phyloP scores from a whole-genome alignment of 1,140 invertebrate species.

The Drosophila quadrilineata region DNA sequence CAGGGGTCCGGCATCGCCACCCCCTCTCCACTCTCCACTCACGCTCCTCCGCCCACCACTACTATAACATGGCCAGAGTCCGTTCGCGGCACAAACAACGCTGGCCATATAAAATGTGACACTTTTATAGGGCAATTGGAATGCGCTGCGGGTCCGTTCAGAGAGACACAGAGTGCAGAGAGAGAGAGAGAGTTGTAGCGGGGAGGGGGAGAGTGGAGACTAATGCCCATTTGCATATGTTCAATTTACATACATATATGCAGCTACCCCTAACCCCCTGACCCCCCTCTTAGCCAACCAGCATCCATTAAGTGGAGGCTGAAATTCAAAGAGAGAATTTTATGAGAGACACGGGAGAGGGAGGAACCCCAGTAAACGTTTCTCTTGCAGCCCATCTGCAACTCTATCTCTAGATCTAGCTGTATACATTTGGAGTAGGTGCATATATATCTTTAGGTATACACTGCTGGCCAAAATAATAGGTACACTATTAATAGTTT shows the following conservation, averaged over 20 bases:
- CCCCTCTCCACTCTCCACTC: no score
- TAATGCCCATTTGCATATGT: conserved; percentile 42
- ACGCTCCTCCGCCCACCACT: background rate
- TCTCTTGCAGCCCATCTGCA: no score
- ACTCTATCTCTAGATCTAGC: conserved; percentile 10
- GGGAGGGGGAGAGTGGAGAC: background rate
- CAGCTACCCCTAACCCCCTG: conserved; percentile 14
- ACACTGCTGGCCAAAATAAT: no score
- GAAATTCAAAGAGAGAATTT: conserved; percentile 49
- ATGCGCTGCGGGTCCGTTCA: conserved; percentile 58
- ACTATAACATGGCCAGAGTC: conserved; percentile 13
- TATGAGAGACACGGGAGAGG: no score
- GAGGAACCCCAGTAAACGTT: no score
- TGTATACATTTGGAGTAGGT: no score
- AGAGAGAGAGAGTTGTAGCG: background rate
- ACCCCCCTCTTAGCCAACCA: conserved; percentile 1
- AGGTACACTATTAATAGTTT: no score
- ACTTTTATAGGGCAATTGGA: conserved; percentile 74
- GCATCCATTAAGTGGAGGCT: conserved; percentile 38
- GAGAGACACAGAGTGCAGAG: conserved; percentile 7
- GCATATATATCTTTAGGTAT: no score
- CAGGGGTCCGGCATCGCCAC: conserved; percentile 25
- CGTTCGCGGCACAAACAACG: no score
- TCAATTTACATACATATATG: conserved; percentile 58
- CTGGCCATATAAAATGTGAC: conserved; percentile 65